Percentiles rank a stretch among this genome's conserved stretches.
Conservation (phyloP, 2,113 vertebrate species). For the Galeopterus variegatus region DNA sequence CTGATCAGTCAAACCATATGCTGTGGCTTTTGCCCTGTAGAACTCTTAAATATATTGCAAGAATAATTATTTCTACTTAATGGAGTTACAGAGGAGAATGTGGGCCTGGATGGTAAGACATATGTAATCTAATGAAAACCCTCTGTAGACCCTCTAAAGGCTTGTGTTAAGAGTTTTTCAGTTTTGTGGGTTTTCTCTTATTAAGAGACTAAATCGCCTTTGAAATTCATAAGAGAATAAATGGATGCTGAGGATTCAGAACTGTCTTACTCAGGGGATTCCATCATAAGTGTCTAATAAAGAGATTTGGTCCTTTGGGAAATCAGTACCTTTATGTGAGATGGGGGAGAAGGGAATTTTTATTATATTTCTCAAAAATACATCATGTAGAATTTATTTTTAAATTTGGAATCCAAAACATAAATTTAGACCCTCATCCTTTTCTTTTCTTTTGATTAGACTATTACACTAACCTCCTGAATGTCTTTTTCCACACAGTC, state of each 20-base stretch:
- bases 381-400: not conserved
- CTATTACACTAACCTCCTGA: not conserved
- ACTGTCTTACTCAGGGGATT: not conserved
- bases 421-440: not conserved
- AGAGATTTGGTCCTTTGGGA: not conserved
- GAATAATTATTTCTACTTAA: slow-evolving; percentile 83
- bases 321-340: not conserved
- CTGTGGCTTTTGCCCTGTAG: slow-evolving; percentile 71
- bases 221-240: slow-evolving; percentile 73
- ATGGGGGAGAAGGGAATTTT: not conserved
- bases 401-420: slow-evolving; percentile 23
- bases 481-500: not conserved
- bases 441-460: slow-evolving; percentile 16
- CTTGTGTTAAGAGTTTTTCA: slow-evolving; percentile 57
- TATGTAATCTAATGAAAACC: slow-evolving; percentile 72
- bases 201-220: slow-evolving; percentile 60
- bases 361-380: not conserved
- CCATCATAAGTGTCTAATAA: slow-evolving; percentile 12
- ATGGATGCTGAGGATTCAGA: slow-evolving; percentile 54
- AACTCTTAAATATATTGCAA: slow-evolving; percentile 74
- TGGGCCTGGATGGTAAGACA: slow-evolving; percentile 43
- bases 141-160: slow-evolving; percentile 70
- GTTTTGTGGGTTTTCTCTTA: slow-evolving; percentile 70
- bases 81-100: slow-evolving; percentile 75
- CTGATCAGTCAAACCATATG: slow-evolving; percentile 85